Conservation (phyloP, 2,888 invertebrate genomes). For the Orthosia gothica region DNA sequence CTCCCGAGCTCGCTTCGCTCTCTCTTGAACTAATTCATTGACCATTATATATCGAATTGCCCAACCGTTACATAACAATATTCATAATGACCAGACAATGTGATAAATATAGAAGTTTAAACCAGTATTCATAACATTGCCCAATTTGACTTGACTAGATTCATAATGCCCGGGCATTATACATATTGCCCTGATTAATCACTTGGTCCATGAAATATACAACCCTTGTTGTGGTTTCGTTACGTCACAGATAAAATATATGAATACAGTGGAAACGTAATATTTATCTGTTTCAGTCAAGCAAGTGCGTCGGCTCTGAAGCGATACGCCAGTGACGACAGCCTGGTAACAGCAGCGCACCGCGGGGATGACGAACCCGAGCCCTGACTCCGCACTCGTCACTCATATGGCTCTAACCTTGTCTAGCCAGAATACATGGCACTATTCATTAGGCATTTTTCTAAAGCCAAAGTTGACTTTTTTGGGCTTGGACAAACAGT, state of each 20-base stretch:
- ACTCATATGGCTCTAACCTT: conserved; percentile 29
- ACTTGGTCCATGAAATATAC: too few species aligned
- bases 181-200: too few species aligned
- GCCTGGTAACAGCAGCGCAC: conserved; percentile 85
- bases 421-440: conserved; percentile 29
- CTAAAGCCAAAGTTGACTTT: conserved; percentile 53
- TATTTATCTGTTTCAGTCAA: conserved; percentile 76
- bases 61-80: too few species aligned
- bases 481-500: conserved; percentile 12
- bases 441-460: conserved; percentile 14
- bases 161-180: too few species aligned
- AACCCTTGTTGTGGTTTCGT: too few species aligned
- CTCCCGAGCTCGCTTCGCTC: too few species aligned
- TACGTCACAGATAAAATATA: not conserved
- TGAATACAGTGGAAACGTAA: not conserved
- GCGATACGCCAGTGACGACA: conserved; percentile 89
- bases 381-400: conserved; percentile 74
- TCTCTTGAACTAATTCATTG: too few species aligned
- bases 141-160: too few species aligned
- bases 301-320: conserved; percentile 85
- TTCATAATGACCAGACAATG: too few species aligned
- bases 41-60: too few species aligned
- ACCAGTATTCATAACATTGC: too few species aligned
- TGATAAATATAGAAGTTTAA: too few species aligned
- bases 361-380: conserved; percentile 76